A percentile compares a stretch with the other conserved stretches of the same genome.
Evolutionary conservation across 1,140 invertebrate genomes (phyloP).

Genomic region (Micrasema minimum): DNA sequence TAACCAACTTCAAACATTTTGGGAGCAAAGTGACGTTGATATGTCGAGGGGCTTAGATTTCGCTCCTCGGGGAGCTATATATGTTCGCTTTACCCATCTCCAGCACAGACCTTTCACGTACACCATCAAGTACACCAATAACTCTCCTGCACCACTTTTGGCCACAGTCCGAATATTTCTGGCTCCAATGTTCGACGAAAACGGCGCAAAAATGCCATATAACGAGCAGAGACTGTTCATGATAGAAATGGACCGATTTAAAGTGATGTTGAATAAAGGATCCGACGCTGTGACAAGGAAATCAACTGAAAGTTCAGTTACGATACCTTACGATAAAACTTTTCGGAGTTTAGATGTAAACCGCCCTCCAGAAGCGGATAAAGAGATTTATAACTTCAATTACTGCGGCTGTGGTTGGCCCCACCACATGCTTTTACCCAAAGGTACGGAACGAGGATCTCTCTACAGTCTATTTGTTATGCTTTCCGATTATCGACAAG

Average conservation of each 20-base stretch:
- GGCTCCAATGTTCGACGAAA: conserved; percentile 69
- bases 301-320: conserved; percentile 71
- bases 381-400: conserved; percentile 59
- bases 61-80: conserved; percentile 59
- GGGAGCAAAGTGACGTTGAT: conserved; percentile 66
- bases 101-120: conserved; percentile 63
- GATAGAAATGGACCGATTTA: conserved; percentile 72
- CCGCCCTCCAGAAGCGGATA: conserved; percentile 56
- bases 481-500: conserved; percentile 75
- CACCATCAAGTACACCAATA: conserved; percentile 74
- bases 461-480: conserved; percentile 76
- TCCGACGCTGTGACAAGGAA: conserved; percentile 67
- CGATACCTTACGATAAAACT: conserved; percentile 73
- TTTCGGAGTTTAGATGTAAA: conserved; percentile 68
- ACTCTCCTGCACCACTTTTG: conserved; percentile 55
- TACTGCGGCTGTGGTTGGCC: conserved; percentile 73
- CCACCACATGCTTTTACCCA: conserved; percentile 78
- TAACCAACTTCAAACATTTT: conserved; percentile 60
- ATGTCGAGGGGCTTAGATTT: conserved; percentile 67
- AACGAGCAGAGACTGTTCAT: conserved; percentile 68
- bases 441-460: conserved; percentile 73
- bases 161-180: conserved; percentile 72
- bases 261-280: conserved; percentile 67
- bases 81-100: conserved; percentile 66
- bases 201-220: conserved; percentile 63